Conservation (phyloP, 2,888 invertebrate genomes). For the Pammene fasciana region DNA sequence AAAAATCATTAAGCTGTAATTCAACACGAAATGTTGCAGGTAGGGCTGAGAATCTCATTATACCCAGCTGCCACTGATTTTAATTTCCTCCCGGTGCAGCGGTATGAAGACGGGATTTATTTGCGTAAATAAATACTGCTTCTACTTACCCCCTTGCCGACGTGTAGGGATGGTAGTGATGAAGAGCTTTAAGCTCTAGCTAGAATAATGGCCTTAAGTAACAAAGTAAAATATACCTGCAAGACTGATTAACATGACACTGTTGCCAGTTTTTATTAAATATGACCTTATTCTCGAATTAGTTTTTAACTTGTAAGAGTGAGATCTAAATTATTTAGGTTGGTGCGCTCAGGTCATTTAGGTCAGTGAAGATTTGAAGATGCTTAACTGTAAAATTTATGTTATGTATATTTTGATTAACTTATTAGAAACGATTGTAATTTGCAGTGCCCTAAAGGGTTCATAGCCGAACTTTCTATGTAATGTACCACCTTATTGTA, state of each 20-base stretch:
- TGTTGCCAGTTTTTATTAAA: too few relatives aligned
- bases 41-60: constrained; percentile 37
- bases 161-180: constrained; percentile 16
- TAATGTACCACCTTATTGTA: too few relatives aligned
- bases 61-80: constrained; percentile 40
- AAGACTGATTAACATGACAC: background rate
- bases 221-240: background rate
- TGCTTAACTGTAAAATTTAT: too few relatives aligned
- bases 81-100: constrained; percentile 40
- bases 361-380: too few relatives aligned
- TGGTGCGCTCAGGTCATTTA: too few relatives aligned
- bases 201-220: constrained; percentile 1
- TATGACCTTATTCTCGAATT: too few relatives aligned
- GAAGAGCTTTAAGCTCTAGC: constrained; percentile 8
- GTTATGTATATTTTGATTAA: too few relatives aligned
- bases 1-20: constrained; percentile 25
- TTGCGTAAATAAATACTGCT: constrained; percentile 40
- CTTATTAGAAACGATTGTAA: too few relatives aligned
- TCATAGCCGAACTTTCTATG: too few relatives aligned
- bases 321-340: too few relatives aligned
- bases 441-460: too few relatives aligned
- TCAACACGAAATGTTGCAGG: constrained; percentile 38
- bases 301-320: too few relatives aligned
- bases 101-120: constrained; percentile 40
- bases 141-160: constrained; percentile 29